phyloP scores from a whole-genome alignment of 2,888 invertebrate genomes.

The Epicampocera succincta region DNA sequence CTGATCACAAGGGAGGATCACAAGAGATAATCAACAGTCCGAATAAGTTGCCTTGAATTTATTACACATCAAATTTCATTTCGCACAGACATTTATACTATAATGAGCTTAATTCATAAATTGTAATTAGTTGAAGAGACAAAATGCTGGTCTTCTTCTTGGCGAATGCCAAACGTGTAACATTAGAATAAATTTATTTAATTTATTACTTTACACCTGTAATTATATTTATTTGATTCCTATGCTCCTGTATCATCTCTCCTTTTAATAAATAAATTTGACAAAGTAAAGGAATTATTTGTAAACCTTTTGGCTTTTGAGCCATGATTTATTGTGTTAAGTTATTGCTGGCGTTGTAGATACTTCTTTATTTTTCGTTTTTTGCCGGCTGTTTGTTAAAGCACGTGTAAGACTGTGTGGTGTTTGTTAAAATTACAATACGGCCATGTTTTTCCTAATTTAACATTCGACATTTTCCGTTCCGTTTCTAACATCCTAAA shows the following conservation, averaged over 20 bases:
- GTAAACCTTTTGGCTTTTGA: constrained; percentile 68
- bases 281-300: constrained; percentile 66
- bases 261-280: constrained; percentile 61
- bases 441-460: constrained; percentile 69
- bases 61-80: too few species aligned
- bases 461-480: constrained; percentile 79
- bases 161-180: background rate
- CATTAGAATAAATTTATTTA: constrained; percentile 26
- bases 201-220: constrained; percentile 68
- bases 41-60: too few species aligned
- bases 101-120: background rate
- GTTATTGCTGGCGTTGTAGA: constrained; percentile 45
- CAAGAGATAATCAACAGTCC: too few species aligned
- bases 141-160: background rate
- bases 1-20: too few species aligned
- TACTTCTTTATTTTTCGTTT: constrained; percentile 38
- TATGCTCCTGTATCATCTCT: constrained; percentile 25
- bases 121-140: background rate
- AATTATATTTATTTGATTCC: constrained; percentile 67
- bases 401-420: constrained; percentile 33
- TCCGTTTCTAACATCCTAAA: constrained; percentile 70
- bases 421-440: constrained; percentile 45
- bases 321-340: constrained; percentile 62
- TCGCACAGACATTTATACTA: too few species aligned
- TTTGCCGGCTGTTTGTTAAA: background rate